A percentile compares a stretch with the other conserved stretches of the same genome.
Conservation (phyloP, 1,140 invertebrate genomes). For the Triops cancriformis region DNA sequence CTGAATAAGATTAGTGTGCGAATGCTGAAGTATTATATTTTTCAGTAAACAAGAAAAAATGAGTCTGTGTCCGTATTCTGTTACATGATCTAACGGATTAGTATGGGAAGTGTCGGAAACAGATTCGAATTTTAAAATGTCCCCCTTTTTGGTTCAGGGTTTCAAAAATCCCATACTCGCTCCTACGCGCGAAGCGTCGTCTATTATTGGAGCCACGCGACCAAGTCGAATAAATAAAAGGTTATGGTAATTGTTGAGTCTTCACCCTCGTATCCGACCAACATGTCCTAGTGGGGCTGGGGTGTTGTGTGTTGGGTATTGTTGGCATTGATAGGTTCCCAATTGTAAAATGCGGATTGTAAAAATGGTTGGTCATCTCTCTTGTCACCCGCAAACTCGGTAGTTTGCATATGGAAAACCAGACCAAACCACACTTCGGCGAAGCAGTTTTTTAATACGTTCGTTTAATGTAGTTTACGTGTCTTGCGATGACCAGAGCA, state of each 20-base stretch:
- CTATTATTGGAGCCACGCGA: neutral
- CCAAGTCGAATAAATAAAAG: neutral
- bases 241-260: slow-evolving; percentile 4
- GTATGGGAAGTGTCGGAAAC: neutral
- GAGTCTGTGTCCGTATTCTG: neutral
- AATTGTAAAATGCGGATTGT: slow-evolving; percentile 14
- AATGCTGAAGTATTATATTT: neutral
- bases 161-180: neutral
- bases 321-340: slow-evolving; percentile 4
- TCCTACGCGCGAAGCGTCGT: neutral
- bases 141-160: neutral
- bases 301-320: slow-evolving; percentile 8
- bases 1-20: neutral
- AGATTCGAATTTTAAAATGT: neutral
- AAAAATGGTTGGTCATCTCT: slow-evolving; percentile 10
- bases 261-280: neutral
- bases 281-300: neutral
- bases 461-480: neutral
- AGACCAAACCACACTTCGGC: neutral
- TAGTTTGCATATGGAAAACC: slow-evolving; percentile 14
- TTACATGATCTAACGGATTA: neutral
- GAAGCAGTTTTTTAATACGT: neutral
- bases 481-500: neutral
- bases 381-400: slow-evolving; percentile 2
- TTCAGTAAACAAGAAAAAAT: neutral